Evolutionary conservation across 2,888 invertebrate genomes (phyloP), one percentile per base, ranked within the genome.

Genomic region (Parelbella ahira): DNA sequence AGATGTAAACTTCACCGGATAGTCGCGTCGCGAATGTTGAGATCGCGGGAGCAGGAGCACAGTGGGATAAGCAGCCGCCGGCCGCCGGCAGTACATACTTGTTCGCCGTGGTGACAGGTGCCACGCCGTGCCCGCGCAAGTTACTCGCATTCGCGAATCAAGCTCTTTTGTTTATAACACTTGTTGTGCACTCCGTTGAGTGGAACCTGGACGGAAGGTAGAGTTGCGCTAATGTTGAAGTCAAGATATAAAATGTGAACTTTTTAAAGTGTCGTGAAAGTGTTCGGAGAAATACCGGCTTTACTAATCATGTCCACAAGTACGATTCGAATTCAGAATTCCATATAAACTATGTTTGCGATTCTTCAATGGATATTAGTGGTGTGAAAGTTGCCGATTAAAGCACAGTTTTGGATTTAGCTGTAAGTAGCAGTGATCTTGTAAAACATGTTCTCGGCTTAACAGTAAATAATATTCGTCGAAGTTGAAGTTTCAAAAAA

Each of bases 301-400:
- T 55, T 48, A 57, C 60, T 64, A 69, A 64, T 72, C 62, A 74
- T 79, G 77, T 75, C 67, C 63, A 70, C 61, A 74, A 75, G 75
- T 74, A 80, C 72, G 62, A 75, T 77, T 75, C 72, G 71, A 77
- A 80, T 82, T 82, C 75, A 69, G 77, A 76, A 77, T 75, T 65
- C 64, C 69, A 64, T 19, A 71, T 66, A 63, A 72, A 73, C 66
- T 66, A 76, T 74, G 69, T 66, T 67, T 55, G 62, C 56, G 61
- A 67, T 61, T 59, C 61, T 60, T 60, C 63, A 64, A 68, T 70
- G 69, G 65, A 71, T 66, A 58, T 65, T 57, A 61, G 57, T 60
- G 47, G 53, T 60, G 64, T 71, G 63, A 67, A 32, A 44, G 37
- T 28, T 39, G 36, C 21, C 38, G 46, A 38, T 37, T 19, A 21